A percentile compares a stretch with the other conserved stretches of the same genome.
Evolutionary conservation across 2,797 vertebrate genomes (phyloP).

Genomic region (Sparus aurata): DNA sequence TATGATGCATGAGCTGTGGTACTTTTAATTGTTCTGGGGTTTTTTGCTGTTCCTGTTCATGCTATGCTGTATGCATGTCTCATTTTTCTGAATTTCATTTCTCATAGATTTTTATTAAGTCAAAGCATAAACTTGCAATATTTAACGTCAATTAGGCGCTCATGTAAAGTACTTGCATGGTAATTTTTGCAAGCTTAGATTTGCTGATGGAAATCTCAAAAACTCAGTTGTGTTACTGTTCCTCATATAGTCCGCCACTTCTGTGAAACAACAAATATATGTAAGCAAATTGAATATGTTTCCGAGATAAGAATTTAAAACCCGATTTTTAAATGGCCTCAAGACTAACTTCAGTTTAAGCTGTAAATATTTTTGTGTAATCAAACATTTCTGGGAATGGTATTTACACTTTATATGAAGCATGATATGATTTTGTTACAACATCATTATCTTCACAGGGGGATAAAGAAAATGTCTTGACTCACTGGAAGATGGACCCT

Average conservation of each 20-base stretch:
- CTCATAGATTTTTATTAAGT: too few species aligned
- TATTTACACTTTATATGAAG: slow-evolving; percentile 1
- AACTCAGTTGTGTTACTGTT: neutral
- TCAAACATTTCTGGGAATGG: neutral
- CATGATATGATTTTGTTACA: neutral
- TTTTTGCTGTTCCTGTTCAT: neutral
- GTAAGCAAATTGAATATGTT: too few species aligned
- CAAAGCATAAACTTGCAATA: neutral
- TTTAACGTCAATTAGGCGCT: neutral
- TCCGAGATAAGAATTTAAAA: too few species aligned
- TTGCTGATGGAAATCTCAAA: neutral
- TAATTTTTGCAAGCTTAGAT: neutral
- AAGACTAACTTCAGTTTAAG: neutral
- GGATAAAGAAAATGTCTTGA: slow-evolving; percentile 84
- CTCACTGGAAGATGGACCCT: slow-evolving; percentile 89
- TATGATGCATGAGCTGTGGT: neutral
- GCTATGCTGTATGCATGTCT: neutral
- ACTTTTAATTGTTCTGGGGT: slow-evolving; percentile 13
- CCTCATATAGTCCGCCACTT: too few species aligned
- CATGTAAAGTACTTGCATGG: neutral
- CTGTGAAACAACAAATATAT: too few species aligned
- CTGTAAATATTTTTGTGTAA: neutral
- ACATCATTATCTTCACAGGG: slow-evolving; percentile 81
- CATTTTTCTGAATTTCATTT: neutral
- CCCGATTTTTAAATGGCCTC: neutral